phyloP scores from a whole-genome alignment of 1,140 invertebrate genomes.

The Mizuhopecten yessoensis region DNA sequence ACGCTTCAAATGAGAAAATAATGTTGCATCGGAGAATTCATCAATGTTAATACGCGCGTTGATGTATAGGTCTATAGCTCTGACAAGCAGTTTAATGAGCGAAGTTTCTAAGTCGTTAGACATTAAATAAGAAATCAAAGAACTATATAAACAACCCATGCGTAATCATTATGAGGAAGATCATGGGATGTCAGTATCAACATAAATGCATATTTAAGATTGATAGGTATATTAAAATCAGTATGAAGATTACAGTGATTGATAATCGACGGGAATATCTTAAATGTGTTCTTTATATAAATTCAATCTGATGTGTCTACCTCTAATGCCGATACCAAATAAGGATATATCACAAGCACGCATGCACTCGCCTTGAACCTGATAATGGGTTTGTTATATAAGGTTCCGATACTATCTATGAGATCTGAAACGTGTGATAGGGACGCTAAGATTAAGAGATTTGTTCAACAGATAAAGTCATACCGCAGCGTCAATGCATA shows the following conservation, averaged over 20 bases:
- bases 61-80: neutral
- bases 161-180: neutral
- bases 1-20: constrained; percentile 39
- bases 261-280: neutral
- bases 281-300: neutral
- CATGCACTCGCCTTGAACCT: neutral
- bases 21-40: constrained; percentile 27
- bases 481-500: too few species aligned
- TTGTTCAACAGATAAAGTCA: too few species aligned
- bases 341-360: neutral
- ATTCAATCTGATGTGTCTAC: neutral
- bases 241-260: neutral
- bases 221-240: constrained; percentile 4
- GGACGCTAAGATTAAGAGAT: too few species aligned
- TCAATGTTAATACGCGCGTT: neutral
- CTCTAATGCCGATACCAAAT: neutral
- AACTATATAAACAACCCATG: neutral
- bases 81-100: constrained; percentile 33
- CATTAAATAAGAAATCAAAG: constrained; percentile 28
- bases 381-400: neutral
- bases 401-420: too few species aligned
- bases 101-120: neutral
- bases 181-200: neutral
- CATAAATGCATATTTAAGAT: constrained; percentile 15
- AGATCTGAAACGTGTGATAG: too few species aligned